Conservation (phyloP, 2,113 vertebrate genomes). For the Suncus etruscus region DNA sequence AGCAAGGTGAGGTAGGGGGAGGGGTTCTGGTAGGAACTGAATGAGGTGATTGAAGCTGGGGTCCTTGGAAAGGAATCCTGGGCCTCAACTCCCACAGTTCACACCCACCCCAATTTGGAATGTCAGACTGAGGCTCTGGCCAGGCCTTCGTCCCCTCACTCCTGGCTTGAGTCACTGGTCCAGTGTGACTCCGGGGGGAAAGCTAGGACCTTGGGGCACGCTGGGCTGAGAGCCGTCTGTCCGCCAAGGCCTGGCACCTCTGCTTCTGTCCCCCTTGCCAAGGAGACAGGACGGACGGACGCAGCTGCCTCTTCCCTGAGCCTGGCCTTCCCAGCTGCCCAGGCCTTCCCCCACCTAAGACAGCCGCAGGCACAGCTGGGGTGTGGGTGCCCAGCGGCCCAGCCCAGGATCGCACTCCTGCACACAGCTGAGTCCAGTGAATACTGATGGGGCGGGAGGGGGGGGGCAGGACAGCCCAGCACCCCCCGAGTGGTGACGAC, state of each 20-base stretch:
- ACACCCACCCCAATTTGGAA: slow-evolving; percentile 71
- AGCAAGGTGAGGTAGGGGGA: slow-evolving; percentile 82
- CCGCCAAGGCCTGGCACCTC: background rate
- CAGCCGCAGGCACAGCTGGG: background rate
- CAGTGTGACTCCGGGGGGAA: slow-evolving; percentile 16
- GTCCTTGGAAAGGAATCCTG: slow-evolving; percentile 56
- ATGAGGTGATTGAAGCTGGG: slow-evolving; percentile 65
- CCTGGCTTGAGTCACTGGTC: slow-evolving; percentile 57
- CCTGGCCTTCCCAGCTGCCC: slow-evolving; percentile 60
- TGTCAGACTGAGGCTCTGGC: slow-evolving; percentile 77
- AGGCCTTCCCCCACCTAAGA: slow-evolving; percentile 54
- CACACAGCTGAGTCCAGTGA: slow-evolving; percentile 62
- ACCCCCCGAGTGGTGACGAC: slow-evolving; percentile 29
- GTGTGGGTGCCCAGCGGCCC: background rate
- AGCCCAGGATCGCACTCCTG: slow-evolving; percentile 77
- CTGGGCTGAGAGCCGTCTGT: background rate
- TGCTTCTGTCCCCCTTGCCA: background rate
- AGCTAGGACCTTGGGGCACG: slow-evolving; percentile 64
- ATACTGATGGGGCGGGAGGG: slow-evolving; percentile 39
- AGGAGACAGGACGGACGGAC: background rate
- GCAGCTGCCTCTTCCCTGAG: slow-evolving; percentile 42
- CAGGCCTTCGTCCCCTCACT: slow-evolving; percentile 17
- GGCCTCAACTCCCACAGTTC: slow-evolving; percentile 56
- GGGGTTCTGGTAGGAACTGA: slow-evolving; percentile 70
- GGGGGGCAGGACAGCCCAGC: background rate